These are phyloP conservation scores for Drepana arcuata DNA, from an alignment of 1,140 invertebrate species.

Conservation along the genomic window DNA sequence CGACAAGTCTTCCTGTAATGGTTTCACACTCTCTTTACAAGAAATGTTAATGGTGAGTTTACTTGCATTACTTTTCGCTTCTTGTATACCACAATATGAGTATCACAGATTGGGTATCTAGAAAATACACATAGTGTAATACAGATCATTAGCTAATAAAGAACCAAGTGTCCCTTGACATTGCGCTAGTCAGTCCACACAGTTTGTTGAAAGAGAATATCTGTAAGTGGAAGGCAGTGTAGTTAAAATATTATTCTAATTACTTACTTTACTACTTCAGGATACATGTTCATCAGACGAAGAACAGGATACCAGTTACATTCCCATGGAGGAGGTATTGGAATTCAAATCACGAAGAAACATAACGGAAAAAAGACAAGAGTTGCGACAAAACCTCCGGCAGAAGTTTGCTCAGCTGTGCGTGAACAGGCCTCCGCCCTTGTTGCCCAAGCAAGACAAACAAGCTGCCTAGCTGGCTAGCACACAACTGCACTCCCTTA, in stretches of 20 bases:
- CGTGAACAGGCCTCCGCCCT: constrained; percentile 71
- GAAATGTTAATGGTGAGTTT: constrained; percentile 80
- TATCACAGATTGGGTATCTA: no score
- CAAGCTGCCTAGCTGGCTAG: constrained; percentile 27
- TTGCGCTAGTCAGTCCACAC: no score
- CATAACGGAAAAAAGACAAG: constrained; percentile 83
- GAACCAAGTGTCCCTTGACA: no score
- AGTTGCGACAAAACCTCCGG: constrained; percentile 85
- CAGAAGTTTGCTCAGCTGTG: constrained; percentile 87
- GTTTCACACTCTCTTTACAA: constrained; percentile 74
- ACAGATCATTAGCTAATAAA: no score
- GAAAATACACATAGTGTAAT: no score
- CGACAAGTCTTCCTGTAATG: constrained; percentile 56
- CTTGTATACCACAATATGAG: no score
- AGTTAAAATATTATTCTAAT: no score
- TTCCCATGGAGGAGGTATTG: constrained; percentile 89
- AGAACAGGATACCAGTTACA: constrained; percentile 83
- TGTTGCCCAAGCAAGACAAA: constrained; percentile 28
- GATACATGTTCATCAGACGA: constrained; percentile 80
- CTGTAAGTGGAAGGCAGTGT: no score
- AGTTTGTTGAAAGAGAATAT: no score
- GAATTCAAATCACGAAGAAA: constrained; percentile 85
- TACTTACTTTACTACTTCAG: no score
- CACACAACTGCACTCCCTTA: constrained; percentile 42
- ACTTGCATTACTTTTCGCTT: no score